phyloP scores from a whole-genome alignment of 2,888 invertebrate genomes.

The Diaprepes abbreviatus region DNA sequence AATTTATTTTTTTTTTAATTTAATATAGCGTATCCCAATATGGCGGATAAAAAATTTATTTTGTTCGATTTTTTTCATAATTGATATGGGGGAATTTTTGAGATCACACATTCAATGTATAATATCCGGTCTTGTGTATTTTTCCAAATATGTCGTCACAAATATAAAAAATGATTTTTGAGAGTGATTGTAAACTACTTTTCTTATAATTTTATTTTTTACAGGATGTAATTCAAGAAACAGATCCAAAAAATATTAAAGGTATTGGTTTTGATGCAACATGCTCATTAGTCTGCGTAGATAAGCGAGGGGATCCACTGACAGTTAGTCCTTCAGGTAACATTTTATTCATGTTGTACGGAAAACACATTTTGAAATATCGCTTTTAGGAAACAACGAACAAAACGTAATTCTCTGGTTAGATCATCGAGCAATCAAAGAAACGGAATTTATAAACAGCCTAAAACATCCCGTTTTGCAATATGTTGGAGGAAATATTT shows the following conservation, averaged over 20 bases:
- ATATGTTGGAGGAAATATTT: conserved; percentile 92
- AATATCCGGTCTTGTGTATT: too few relatives aligned
- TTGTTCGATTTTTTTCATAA: too few relatives aligned
- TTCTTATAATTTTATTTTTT: conserved; percentile 32
- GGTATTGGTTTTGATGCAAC: conserved; percentile 97
- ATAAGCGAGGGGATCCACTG: conserved; percentile 77
- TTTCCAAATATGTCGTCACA: too few relatives aligned
- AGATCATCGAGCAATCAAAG: conserved; percentile 88
- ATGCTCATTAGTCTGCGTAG: conserved; percentile 90
- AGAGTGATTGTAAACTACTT: too few relatives aligned
- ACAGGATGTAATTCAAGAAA: conserved; percentile 74
- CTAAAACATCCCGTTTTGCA: conserved; percentile 82
- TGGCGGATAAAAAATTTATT: too few relatives aligned
- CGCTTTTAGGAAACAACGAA: conserved; percentile 74
- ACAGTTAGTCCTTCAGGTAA: conserved; percentile 78
- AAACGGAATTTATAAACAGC: conserved; percentile 86
- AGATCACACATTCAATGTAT: too few relatives aligned
- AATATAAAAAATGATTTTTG: too few relatives aligned
- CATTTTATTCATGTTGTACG: too few relatives aligned
- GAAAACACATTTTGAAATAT: too few relatives aligned
- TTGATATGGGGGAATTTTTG: too few relatives aligned
- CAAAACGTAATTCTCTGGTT: conserved; percentile 93
- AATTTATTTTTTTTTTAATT: too few relatives aligned
- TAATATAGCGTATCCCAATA: too few relatives aligned
- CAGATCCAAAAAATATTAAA: conserved; percentile 73